Conservation (phyloP, 2,113 vertebrate genomes). For the Anolis sagrei region DNA sequence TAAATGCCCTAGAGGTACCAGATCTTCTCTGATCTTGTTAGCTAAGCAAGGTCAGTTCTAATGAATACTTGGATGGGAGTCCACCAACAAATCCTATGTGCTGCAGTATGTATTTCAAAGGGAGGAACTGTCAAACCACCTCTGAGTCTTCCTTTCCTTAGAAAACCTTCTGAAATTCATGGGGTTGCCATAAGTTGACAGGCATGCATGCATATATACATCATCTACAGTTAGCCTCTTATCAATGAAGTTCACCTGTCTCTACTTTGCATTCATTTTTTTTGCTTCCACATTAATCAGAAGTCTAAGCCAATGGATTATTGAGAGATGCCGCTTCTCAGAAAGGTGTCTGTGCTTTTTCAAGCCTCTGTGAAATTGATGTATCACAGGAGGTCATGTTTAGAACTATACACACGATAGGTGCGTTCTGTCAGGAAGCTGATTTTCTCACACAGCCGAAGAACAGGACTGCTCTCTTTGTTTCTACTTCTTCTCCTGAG, state of each 20-base stretch:
- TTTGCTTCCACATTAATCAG: slow-evolving; percentile 13
- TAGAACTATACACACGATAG: slow-evolving; percentile 48
- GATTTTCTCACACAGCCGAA: slow-evolving; percentile 53
- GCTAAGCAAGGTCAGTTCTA: too few species aligned
- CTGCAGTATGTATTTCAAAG: too few species aligned
- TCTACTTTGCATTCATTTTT: slow-evolving; percentile 4
- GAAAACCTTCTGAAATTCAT: too few species aligned
- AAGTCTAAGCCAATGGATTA: background rate
- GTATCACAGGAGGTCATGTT: slow-evolving; percentile 34
- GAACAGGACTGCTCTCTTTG: slow-evolving; percentile 1
- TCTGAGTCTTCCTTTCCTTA: too few species aligned
- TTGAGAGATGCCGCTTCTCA: background rate
- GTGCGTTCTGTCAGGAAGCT: slow-evolving; percentile 61
- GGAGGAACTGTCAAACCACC: too few species aligned
- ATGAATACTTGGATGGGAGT: too few species aligned
- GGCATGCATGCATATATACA: background rate
- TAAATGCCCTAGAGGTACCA: too few species aligned
- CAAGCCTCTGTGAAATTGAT: slow-evolving; percentile 47
- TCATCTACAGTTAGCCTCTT: background rate
- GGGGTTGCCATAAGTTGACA: too few species aligned
- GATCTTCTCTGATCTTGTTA: too few species aligned
- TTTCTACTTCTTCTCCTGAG: background rate
- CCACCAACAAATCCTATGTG: too few species aligned
- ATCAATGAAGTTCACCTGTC: background rate
- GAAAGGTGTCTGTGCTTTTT: slow-evolving; percentile 42